Percentiles rank a stretch among this genome's conserved stretches.
phyloP scores from a whole-genome alignment of 2,113 vertebrate genomes.

The Podilymbus podiceps region DNA sequence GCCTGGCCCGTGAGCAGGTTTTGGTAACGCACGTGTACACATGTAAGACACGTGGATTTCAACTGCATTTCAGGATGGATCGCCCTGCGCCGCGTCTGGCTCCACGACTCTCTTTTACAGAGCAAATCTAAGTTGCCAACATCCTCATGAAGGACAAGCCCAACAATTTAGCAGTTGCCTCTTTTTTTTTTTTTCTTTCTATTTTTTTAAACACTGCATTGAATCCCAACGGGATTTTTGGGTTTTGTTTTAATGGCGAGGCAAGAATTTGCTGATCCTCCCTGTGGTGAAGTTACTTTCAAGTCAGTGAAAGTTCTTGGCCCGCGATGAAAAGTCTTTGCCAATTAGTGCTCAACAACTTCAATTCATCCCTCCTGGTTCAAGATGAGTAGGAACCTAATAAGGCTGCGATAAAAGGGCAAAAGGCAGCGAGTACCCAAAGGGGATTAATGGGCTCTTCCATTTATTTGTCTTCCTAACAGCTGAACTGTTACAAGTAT shows the following conservation, averaged over 20 bases:
- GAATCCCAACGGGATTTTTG: neutral
- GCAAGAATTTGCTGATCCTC: conserved; percentile 72
- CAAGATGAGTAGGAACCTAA: conserved; percentile 88
- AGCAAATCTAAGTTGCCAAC: neutral
- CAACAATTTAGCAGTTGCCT: neutral
- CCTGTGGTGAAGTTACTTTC: conserved; percentile 83
- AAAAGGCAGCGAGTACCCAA: conserved; percentile 84
- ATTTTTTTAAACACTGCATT: conserved; percentile 26
- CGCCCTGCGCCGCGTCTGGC: accelerated
- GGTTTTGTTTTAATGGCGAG: conserved; percentile 78
- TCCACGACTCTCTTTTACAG: neutral
- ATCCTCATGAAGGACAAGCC: neutral
- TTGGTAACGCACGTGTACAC: accelerated
- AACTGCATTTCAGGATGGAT: neutral
- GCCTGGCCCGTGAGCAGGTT: neutral
- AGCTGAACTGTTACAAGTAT: conserved; percentile 88
- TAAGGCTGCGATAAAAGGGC: conserved; percentile 88
- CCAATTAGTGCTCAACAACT: conserved; percentile 86
- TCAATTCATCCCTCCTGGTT: conserved; percentile 80
- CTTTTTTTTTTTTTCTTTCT: neutral
- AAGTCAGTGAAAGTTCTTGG: conserved; percentile 85
- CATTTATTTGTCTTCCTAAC: conserved; percentile 86
- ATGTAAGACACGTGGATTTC: neutral
- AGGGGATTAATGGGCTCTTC: conserved; percentile 86
- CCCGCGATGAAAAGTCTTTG: conserved; percentile 82